A percentile compares a stretch with the other conserved stretches of the same genome.
Conservation (phyloP, 2,113 vertebrate genomes). For the Himantopus leucocephalus region DNA sequence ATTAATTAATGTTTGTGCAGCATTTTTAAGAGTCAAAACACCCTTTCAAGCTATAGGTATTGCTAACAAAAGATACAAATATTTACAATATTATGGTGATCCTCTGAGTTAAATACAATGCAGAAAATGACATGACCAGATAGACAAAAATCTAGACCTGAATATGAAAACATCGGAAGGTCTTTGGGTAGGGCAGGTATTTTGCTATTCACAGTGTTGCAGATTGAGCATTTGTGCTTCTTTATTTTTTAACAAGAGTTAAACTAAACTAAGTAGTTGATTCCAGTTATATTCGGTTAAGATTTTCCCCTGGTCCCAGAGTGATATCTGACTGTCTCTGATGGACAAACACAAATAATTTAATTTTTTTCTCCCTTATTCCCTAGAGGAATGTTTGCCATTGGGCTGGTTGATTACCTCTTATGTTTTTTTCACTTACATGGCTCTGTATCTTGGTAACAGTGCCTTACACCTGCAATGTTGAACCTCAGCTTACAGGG, state of each 20-base stretch:
- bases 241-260: neutral
- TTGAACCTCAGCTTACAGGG: neutral
- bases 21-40: neutral
- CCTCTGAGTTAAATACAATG: neutral
- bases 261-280: neutral
- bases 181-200: neutral
- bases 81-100: neutral
- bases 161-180: fast-evolving
- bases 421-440: neutral
- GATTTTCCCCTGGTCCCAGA: neutral
- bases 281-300: neutral
- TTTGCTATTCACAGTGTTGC: neutral
- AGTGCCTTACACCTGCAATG: neutral
- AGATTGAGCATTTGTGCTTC: neutral
- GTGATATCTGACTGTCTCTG: neutral
- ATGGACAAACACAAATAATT: neutral
- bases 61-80: neutral
- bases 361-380: neutral
- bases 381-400: neutral
- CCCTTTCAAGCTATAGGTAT: neutral
- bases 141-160: neutral
- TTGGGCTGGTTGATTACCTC: neutral
- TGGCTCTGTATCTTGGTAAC: neutral
- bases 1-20: neutral
- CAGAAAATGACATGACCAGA: neutral